Percentiles rank a stretch among this genome's conserved stretches.
phyloP scores from a whole-genome alignment of 23 tunicate genomes.

The Diplosoma virens region DNA sequence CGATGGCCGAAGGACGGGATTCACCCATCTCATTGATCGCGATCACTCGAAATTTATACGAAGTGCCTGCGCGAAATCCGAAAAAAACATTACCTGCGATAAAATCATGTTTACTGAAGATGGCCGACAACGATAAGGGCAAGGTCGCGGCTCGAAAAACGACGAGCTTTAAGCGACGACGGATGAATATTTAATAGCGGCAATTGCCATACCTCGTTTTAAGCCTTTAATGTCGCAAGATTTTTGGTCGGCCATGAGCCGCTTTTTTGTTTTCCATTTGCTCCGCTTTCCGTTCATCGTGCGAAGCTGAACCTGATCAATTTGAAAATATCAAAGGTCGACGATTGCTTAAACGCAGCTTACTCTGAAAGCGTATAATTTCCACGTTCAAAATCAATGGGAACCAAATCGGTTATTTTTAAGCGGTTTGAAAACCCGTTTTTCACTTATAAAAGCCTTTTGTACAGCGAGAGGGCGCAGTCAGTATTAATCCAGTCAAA shows the following conservation, averaged over 20 bases:
- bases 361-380: not conserved
- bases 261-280: not conserved
- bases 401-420: not conserved
- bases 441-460: too few relatives aligned
- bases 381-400: slow-evolving; percentile 4
- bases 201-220: slow-evolving; percentile 21
- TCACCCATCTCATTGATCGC: slow-evolving; percentile 21
- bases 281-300: not conserved
- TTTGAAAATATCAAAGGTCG: not conserved
- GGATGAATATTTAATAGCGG: not conserved
- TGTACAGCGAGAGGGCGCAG: not conserved
- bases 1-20: slow-evolving; percentile 20
- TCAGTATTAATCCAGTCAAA: not conserved
- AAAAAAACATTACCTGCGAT: too few relatives aligned
- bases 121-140: too few relatives aligned
- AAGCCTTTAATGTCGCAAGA: not conserved
- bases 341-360: not conserved
- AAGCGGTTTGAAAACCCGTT: not conserved
- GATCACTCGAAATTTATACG: slow-evolving; percentile 45
- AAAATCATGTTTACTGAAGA: too few relatives aligned
- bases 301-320: slow-evolving; percentile 23
- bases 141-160: too few relatives aligned
- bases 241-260: not conserved
- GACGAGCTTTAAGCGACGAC: too few relatives aligned
- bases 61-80: slow-evolving; percentile 3